phyloP scores from a whole-genome alignment of 2,113 vertebrate genomes.

The Passer montanus region DNA sequence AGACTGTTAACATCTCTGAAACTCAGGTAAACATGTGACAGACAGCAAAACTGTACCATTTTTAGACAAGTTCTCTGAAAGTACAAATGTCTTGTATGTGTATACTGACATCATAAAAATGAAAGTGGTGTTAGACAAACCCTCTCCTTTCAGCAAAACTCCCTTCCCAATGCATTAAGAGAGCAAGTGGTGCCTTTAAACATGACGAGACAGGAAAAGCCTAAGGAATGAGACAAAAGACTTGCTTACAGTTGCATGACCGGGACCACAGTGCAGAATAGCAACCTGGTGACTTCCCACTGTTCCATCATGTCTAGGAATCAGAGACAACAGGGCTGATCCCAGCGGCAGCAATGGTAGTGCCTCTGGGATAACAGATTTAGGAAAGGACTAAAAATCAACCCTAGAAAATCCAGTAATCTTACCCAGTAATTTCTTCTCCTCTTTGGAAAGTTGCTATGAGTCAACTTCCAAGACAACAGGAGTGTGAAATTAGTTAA shows the following conservation, averaged over 20 bases:
- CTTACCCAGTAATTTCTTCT: neutral
- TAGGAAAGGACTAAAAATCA: neutral
- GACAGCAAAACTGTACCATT: neutral
- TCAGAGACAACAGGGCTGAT: fast-evolving
- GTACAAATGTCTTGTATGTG: neutral
- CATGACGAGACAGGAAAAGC: neutral
- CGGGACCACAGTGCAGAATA: fast-evolving
- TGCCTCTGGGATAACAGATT: neutral
- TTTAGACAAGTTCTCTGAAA: neutral
- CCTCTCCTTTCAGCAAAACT: neutral
- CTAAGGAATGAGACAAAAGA: neutral
- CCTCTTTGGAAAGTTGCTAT: neutral
- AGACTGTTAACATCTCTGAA: neutral
- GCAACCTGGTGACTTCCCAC: neutral
- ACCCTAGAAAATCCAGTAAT: neutral
- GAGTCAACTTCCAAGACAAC: neutral
- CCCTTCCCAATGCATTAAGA: neutral
- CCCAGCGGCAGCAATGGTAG: neutral
- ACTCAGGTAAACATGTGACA: neutral
- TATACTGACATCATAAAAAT: neutral
- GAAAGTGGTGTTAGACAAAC: neutral
- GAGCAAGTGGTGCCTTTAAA: neutral
- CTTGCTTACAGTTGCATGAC: fast-evolving
- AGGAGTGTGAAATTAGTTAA: neutral
- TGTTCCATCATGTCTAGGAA: fast-evolving